Percentiles rank a stretch among this genome's conserved stretches.
Evolutionary conservation across 2,888 invertebrate genomes (phyloP).

Genomic region (Lingula anatina): DNA sequence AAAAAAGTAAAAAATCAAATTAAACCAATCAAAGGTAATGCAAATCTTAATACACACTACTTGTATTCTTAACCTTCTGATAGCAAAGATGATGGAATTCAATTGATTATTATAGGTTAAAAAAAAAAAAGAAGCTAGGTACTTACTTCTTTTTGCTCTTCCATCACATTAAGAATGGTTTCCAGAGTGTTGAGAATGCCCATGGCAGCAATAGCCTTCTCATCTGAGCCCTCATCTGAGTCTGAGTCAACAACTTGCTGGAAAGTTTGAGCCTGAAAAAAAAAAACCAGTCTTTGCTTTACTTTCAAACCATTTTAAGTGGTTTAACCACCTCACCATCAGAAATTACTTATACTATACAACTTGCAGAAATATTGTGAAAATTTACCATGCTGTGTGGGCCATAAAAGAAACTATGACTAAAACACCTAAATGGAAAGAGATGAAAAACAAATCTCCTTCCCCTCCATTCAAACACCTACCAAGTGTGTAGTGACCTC

Average conservation of each 20-base stretch:
- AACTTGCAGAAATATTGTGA: background rate
- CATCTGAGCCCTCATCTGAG: slow-evolving; percentile 72
- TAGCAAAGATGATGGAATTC: background rate
- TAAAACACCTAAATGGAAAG: too few species aligned
- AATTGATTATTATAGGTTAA: background rate
- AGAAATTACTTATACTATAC: too few species aligned
- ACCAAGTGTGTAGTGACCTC: slow-evolving; percentile 89
- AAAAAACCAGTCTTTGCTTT: too few species aligned
- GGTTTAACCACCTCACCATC: too few species aligned
- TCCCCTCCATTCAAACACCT: too few species aligned
- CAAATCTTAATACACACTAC: background rate
- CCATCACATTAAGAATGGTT: slow-evolving; percentile 89
- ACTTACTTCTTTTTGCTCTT: slow-evolving; percentile 55
- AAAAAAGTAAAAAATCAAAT: slow-evolving; percentile 9
- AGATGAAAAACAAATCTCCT: too few species aligned
- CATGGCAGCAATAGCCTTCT: slow-evolving; percentile 95
- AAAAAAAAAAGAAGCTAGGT: background rate
- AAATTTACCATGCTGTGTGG: too few species aligned
- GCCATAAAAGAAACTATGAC: too few species aligned
- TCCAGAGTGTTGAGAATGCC: slow-evolving; percentile 94
- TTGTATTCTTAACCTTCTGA: background rate
- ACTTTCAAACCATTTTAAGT: too few species aligned
- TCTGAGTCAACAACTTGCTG: slow-evolving; percentile 47
- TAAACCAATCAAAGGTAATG: background rate
- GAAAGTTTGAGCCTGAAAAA: slow-evolving; percentile 48